phyloP scores from a whole-genome alignment of 2,888 invertebrate genomes.

The Synergus umbraculus region DNA sequence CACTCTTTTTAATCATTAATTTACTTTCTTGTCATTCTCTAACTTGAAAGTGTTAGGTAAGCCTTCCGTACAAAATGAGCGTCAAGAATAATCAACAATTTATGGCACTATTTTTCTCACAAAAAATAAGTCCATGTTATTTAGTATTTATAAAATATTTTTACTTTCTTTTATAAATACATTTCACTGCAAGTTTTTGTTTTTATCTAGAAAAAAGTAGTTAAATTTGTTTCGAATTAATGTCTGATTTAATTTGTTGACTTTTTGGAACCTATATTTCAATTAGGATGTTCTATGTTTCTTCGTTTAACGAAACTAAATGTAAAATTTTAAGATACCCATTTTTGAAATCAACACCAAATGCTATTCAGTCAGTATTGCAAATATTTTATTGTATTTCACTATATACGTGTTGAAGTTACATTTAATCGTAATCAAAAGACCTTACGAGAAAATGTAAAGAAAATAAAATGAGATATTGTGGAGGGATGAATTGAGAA shows the following conservation, averaged over 20 bases:
- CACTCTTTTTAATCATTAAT: slow-evolving; percentile 25
- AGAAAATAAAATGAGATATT: slow-evolving; percentile 6
- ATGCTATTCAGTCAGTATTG: not conserved
- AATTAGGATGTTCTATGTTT: not conserved
- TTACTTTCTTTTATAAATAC: not conserved
- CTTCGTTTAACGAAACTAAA: not conserved
- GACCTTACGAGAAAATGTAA: slow-evolving; percentile 2
- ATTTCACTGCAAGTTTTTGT: not conserved
- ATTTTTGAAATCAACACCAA: slow-evolving; percentile 5
- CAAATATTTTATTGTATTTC: not conserved
- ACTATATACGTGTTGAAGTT: not conserved
- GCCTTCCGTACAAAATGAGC: slow-evolving; percentile 17
- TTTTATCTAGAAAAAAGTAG: not conserved
- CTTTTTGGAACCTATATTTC: not conserved
- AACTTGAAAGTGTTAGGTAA: slow-evolving; percentile 29
- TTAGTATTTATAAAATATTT: not conserved
- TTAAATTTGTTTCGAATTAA: not conserved
- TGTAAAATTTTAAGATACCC: slow-evolving; percentile 5
- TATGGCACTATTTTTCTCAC: slow-evolving; percentile 13
- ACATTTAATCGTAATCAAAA: slow-evolving; percentile 2
- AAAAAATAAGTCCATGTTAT: not conserved
- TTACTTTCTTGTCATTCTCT: not conserved
- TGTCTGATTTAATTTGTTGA: not conserved
- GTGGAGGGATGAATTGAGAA: not conserved
- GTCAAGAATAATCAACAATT: slow-evolving; percentile 23